Evolutionary conservation across 1,140 invertebrate genomes (phyloP).

Genomic region (Megalopta genalis): DNA sequence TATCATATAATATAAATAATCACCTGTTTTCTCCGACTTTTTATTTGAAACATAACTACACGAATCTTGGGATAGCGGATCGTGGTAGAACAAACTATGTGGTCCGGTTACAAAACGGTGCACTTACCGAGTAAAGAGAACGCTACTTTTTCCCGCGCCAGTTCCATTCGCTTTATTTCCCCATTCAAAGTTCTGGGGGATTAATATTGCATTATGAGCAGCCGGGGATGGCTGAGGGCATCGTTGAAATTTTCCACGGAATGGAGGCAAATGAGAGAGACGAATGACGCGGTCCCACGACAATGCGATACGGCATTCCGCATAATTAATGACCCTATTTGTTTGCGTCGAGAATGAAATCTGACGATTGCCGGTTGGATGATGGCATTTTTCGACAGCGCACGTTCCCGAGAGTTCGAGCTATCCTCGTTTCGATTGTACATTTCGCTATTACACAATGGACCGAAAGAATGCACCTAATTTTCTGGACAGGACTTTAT

Average conservation of each 20-base stretch:
- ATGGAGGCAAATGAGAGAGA: background rate
- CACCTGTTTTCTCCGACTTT: too few relatives aligned
- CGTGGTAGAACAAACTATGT: too few relatives aligned
- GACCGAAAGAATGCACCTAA: too few relatives aligned
- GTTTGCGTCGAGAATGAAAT: background rate
- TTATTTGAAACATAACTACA: background rate
- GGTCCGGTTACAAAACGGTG: conserved; percentile 49
- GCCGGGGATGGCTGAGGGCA: background rate
- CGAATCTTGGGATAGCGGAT: conserved; percentile 1
- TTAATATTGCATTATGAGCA: conserved; percentile 71
- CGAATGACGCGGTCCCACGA: background rate
- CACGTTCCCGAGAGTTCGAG: background rate
- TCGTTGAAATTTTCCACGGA: background rate
- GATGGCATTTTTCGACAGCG: background rate
- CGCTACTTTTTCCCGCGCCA: conserved; percentile 59
- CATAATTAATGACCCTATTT: background rate
- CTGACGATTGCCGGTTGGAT: background rate
- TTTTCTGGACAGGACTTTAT: too few relatives aligned
- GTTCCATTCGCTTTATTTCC: conserved; percentile 61
- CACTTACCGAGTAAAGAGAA: conserved; percentile 72
- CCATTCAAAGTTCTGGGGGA: conserved; percentile 68
- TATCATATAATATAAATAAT: too few relatives aligned
- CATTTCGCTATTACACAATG: too few relatives aligned
- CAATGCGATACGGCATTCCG: background rate
- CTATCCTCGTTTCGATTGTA: too few relatives aligned